phyloP scores from a whole-genome alignment of 2,797 vertebrate genomes.

The Ispidina lecontei region DNA sequence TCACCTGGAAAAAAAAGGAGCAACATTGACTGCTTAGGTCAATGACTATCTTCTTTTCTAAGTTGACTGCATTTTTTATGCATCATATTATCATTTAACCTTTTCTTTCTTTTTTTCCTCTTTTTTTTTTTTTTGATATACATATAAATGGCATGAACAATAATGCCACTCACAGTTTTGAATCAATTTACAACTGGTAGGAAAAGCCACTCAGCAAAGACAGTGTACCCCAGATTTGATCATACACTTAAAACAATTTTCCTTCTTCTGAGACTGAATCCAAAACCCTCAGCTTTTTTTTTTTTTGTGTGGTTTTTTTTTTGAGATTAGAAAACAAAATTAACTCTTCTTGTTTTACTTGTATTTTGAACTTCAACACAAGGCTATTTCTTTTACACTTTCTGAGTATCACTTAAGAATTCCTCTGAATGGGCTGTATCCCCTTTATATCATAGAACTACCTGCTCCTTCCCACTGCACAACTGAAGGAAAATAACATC shows the following conservation, averaged over 20 bases:
- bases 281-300: neutral
- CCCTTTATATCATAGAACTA: neutral
- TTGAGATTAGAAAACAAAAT: neutral
- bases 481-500: neutral
- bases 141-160: neutral
- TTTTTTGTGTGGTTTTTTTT: neutral
- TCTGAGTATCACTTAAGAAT: neutral
- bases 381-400: neutral
- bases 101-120: rapidly evolving
- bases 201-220: neutral
- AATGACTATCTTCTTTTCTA: neutral
- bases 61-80: neutral
- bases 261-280: neutral
- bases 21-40: neutral
- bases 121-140: neutral
- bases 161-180: neutral
- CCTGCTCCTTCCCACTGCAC: neutral
- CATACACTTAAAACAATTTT: neutral
- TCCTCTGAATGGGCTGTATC: neutral
- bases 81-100: neutral
- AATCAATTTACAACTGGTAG: neutral
- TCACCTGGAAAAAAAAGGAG: neutral
- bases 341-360: neutral
- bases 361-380: neutral
- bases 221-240: neutral